Percentiles rank a stretch among this genome's conserved stretches.
These are phyloP conservation scores for Stegostoma tigrinum DNA, from an alignment of 2,113 vertebrate species.

Conservation along the genomic window DNA sequence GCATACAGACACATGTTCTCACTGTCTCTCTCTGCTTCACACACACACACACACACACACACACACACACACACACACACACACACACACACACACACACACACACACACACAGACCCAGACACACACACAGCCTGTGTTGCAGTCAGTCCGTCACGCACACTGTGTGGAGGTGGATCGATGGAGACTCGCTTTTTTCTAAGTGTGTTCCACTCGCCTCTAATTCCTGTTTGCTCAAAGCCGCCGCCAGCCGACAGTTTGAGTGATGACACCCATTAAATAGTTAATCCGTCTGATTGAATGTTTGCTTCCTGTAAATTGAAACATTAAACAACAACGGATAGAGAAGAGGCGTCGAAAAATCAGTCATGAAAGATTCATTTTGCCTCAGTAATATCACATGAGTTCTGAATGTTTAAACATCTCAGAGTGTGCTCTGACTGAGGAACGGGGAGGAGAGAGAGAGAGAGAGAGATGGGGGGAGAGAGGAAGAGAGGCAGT, in stretches of 20 bases:
- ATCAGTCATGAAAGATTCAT: constrained; percentile 65
- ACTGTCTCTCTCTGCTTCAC: too few relatives aligned
- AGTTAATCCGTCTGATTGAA: constrained; percentile 98
- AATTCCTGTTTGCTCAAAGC: not conserved
- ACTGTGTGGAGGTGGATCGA: not conserved
- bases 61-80: not conserved
- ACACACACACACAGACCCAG: not conserved
- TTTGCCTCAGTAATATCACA: constrained; percentile 51
- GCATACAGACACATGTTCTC: too few relatives aligned
- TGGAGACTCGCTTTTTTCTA: not conserved
- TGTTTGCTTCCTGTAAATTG: constrained; percentile 98
- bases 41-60: not conserved
- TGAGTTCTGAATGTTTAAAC: constrained; percentile 45
- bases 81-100: not conserved
- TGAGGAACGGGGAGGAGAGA: not conserved
- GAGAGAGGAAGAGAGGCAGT: too few relatives aligned
- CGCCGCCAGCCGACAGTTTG: constrained; percentile 84
- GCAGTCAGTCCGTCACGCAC: not conserved
- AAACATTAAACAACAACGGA: constrained; percentile 95
- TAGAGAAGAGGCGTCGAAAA: constrained; percentile 57
- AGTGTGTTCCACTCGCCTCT: not conserved
- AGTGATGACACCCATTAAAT: constrained; percentile 95
- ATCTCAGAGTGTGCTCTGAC: not conserved
- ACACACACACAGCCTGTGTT: too few relatives aligned
- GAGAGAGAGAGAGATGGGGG: constrained; percentile 26